Evolutionary conservation across 2,888 invertebrate species (phyloP).

Genomic region (Trissonchulus latispiculum): DNA sequence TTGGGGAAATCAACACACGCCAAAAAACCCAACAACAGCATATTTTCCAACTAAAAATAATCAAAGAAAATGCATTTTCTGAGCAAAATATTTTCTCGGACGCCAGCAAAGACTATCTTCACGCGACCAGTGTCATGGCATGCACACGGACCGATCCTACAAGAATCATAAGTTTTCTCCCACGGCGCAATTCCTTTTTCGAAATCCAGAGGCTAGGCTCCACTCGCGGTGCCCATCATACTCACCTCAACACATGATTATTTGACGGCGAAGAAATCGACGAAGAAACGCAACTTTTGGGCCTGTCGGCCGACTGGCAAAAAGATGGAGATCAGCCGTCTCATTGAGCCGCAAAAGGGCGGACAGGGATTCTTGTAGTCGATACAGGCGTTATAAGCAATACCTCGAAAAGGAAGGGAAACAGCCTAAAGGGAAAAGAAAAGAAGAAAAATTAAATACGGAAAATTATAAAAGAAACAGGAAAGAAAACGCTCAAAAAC

Average conservation of each 20-base stretch:
- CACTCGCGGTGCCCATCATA: too few relatives aligned
- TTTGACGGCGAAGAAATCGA: background rate
- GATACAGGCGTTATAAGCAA: background rate
- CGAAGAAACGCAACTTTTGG: background rate
- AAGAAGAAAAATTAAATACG: too few relatives aligned
- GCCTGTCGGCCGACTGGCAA: background rate
- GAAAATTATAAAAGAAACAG: too few relatives aligned
- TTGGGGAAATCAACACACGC: too few relatives aligned
- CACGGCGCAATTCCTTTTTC: slow-evolving; percentile 36
- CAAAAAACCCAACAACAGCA: too few relatives aligned
- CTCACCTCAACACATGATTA: too few relatives aligned
- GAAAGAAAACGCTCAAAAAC: too few relatives aligned
- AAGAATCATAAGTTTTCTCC: slow-evolving; percentile 44
- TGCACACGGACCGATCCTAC: slow-evolving; percentile 42
- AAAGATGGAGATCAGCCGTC: background rate
- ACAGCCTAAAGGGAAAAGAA: too few relatives aligned
- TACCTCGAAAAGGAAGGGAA: slow-evolving; percentile 1
- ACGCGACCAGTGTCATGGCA: slow-evolving; percentile 35
- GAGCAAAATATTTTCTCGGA: background rate
- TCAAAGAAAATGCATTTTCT: background rate
- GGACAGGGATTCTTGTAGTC: background rate
- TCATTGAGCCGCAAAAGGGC: background rate
- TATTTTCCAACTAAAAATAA: background rate
- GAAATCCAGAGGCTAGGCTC: slow-evolving; percentile 27
- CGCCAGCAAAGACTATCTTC: background rate